Evolutionary conservation across 1,140 invertebrate species (phyloP), one percentile per base, ranked within the genome.

Genomic region (Anagrus nilaparvatae): DNA sequence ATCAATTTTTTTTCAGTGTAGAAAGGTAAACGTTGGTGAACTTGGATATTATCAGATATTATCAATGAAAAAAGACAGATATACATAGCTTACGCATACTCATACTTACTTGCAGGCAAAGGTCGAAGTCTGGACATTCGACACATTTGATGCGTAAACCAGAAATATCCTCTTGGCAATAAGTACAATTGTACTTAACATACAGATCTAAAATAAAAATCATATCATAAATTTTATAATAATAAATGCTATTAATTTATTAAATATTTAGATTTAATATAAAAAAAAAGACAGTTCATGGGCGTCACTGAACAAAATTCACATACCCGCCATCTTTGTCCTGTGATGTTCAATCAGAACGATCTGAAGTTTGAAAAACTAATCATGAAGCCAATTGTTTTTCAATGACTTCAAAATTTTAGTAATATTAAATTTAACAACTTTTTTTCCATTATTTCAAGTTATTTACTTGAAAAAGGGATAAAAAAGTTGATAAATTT

Each of bases 151-250:
- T 80, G 50, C 87, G 73, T 39, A 92, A 73, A 32, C 85, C 86
- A 48, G 75, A 74, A 44, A 93, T 89, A 67, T 90, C 84, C 69
- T 89, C 84, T 68, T 91, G 86, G 65, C 90, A 95, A 71, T 91
- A 89, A 50, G 81, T 87, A 69, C 91, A 95, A 61, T 75, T 79
- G 64, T 87, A 82, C 68, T 84, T 85, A 13, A 78, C 78, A 61
- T 89, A 87, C 46, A 87, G 61, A 62, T 75, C 72, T 71, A 58
- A 33, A 71, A 71, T 24, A 19, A 48, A 48, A 40, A 46, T 40
- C n/a, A 20, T 18, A 25, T 27, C 20, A 16, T 36, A 21, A 37
- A 34, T 24, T 8, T 43, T 34, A 14, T 25, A 25, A 7, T 7
- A 25, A 25, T 5, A 25, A 5, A 25, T 7, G 24, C 24, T 25